Conservation (phyloP, 1,140 invertebrate species). For the Leptinotarsa defecta region DNA sequence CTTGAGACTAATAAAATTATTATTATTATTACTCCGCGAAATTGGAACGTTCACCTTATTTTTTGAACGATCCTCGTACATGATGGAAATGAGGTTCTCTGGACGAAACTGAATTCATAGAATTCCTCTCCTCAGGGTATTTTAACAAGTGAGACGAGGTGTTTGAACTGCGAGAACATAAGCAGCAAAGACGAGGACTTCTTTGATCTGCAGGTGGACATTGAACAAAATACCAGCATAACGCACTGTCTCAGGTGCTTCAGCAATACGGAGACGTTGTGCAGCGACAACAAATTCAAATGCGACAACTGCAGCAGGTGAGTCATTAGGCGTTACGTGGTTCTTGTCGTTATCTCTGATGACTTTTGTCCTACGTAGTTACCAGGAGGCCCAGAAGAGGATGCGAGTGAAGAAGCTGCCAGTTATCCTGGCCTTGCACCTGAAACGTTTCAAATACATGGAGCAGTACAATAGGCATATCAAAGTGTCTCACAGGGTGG, state of each 20-base stretch:
- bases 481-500: slow-evolving; percentile 98
- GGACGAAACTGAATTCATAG: too few species aligned
- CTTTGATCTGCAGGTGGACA: slow-evolving; percentile 98
- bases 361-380: slow-evolving; percentile 69
- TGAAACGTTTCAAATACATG: slow-evolving; percentile 99
- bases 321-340: not conserved
- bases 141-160: slow-evolving; percentile 97
- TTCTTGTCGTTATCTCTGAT: not conserved
- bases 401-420: slow-evolving; percentile 99
- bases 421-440: slow-evolving; percentile 94
- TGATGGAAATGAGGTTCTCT: too few species aligned
- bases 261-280: slow-evolving; percentile 98
- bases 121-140: slow-evolving; percentile 68
- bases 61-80: too few species aligned
- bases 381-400: slow-evolving; percentile 96
- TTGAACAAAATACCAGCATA: slow-evolving; percentile 99
- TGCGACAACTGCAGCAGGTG: slow-evolving; percentile 87
- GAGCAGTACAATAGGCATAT: slow-evolving; percentile 98
- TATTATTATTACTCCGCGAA: too few species aligned
- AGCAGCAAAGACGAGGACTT: slow-evolving; percentile 99
- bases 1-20: too few species aligned
- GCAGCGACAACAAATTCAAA: slow-evolving; percentile 99
- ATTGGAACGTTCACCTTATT: too few species aligned
- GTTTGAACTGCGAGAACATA: slow-evolving; percentile 99
- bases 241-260: slow-evolving; percentile 97